Conservation (phyloP, 2,797 vertebrate genomes). For the Hydrolagus colliei region DNA sequence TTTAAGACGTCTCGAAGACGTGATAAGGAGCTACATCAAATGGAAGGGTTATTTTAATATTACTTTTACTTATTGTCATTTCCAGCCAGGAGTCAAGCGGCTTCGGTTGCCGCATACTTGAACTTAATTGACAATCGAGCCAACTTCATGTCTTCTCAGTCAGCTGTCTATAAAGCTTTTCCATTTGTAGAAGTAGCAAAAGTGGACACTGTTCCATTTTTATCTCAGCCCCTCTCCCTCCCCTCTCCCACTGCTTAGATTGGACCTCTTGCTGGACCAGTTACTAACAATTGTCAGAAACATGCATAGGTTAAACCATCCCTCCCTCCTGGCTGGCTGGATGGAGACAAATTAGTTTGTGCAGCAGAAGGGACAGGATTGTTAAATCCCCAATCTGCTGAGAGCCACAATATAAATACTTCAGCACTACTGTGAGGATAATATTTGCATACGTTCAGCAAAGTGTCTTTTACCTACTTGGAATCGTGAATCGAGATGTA, state of each 20-base stretch:
- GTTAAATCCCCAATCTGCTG: neutral
- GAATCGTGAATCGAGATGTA: neutral
- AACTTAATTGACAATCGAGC: too few species aligned
- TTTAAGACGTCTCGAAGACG: too few species aligned
- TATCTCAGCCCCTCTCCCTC: too few species aligned
- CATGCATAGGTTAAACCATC: neutral
- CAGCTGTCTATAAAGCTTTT: neutral
- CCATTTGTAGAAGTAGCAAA: neutral
- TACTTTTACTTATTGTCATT: too few species aligned
- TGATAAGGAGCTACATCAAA: too few species aligned
- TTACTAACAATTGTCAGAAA: neutral
- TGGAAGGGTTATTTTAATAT: too few species aligned
- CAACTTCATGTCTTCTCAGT: neutral
- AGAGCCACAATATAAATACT: neutral
- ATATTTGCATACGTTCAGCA: neutral
- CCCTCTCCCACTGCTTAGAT: neutral
- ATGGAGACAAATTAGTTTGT: neutral
- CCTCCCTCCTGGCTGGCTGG: neutral
- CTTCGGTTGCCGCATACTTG: too few species aligned
- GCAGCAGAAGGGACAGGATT: neutral
- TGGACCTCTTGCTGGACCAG: neutral
- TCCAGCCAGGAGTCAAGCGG: too few species aligned
- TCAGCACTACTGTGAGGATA: neutral
- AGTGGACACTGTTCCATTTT: neutral
- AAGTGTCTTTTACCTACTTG: neutral